These are phyloP conservation scores for Lanistes nyassanus DNA, from an alignment of 1,140 invertebrate genomes.

Conservation along the genomic window DNA sequence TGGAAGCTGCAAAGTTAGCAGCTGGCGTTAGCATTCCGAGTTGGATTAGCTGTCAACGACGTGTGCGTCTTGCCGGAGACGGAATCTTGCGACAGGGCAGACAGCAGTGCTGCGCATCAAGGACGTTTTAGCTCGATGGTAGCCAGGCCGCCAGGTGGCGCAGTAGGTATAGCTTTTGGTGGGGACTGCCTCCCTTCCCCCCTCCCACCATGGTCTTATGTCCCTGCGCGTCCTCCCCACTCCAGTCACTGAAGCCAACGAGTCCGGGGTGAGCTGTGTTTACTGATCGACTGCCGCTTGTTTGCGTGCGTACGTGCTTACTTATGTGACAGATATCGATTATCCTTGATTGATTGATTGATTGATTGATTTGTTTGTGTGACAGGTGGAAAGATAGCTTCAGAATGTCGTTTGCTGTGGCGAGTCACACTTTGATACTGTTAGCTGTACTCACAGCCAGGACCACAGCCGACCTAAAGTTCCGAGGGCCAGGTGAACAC, in stretches of 20 bases:
- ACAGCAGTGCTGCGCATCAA: neutral
- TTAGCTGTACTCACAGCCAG: neutral
- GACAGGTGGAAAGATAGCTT: neutral
- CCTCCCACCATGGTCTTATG: neutral
- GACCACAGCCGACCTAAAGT: neutral
- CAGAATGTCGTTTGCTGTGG: neutral
- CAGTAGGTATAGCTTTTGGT: neutral
- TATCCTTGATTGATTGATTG: too few species aligned
- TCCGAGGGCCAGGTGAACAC: too few species aligned
- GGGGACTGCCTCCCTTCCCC: neutral
- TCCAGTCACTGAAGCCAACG: neutral
- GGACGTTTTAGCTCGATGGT: too few species aligned
- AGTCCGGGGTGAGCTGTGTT: neutral
- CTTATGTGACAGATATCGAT: neutral
- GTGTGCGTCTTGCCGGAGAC: neutral
- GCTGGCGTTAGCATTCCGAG: neutral
- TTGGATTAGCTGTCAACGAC: neutral
- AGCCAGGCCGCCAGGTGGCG: neutral
- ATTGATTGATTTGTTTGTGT: too few species aligned
- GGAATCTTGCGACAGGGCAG: neutral
- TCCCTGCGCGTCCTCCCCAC: neutral
- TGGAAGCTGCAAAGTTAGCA: neutral
- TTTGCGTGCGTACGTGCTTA: slow-evolving; percentile 1
- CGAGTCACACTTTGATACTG: neutral
- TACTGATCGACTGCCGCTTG: neutral